phyloP scores from a whole-genome alignment of 2,113 vertebrate genomes.

The Cacatua alba region DNA sequence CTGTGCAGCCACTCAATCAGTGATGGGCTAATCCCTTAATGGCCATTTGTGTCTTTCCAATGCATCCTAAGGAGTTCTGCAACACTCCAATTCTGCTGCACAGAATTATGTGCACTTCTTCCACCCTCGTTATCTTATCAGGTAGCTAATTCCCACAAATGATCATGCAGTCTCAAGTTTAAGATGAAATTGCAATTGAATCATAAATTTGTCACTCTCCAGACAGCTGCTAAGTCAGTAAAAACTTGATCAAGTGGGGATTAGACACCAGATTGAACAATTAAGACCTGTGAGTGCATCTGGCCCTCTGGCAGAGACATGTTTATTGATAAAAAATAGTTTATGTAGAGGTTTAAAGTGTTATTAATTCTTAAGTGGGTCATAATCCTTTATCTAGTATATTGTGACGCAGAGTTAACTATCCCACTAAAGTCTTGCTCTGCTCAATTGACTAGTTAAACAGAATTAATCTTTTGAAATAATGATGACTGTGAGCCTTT shows the following conservation, averaged over 20 bases:
- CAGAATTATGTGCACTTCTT: slow-evolving; percentile 51
- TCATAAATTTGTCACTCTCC: slow-evolving; percentile 79
- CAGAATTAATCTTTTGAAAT: slow-evolving; percentile 28
- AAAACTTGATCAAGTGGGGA: slow-evolving; percentile 75
- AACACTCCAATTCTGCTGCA: slow-evolving; percentile 59
- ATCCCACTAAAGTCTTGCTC: background rate
- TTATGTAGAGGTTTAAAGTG: slow-evolving; percentile 64
- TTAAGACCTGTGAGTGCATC: slow-evolving; percentile 58
- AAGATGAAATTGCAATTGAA: slow-evolving; percentile 74
- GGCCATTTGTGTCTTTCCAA: slow-evolving; percentile 74
- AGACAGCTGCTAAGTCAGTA: slow-evolving; percentile 74
- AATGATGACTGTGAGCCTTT: background rate
- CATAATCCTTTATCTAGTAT: slow-evolving; percentile 55
- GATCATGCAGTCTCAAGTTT: slow-evolving; percentile 66
- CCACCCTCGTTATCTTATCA: slow-evolving; percentile 78
- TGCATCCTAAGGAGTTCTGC: slow-evolving; percentile 68
- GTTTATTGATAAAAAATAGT: slow-evolving; percentile 70
- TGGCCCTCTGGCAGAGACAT: slow-evolving; percentile 50
- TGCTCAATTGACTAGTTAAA: slow-evolving; percentile 38
- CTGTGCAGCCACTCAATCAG: slow-evolving; percentile 59
- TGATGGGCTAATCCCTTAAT: slow-evolving; percentile 82
- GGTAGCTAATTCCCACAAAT: slow-evolving; percentile 81
- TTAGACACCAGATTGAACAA: slow-evolving; percentile 68
- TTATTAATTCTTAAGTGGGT: slow-evolving; percentile 67
- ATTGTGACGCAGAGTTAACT: slow-evolving; percentile 35